Base-by-base conservation (phyloP, 2,113 vertebrate species). In the Paracanthobrama guichenoti region DNA sequence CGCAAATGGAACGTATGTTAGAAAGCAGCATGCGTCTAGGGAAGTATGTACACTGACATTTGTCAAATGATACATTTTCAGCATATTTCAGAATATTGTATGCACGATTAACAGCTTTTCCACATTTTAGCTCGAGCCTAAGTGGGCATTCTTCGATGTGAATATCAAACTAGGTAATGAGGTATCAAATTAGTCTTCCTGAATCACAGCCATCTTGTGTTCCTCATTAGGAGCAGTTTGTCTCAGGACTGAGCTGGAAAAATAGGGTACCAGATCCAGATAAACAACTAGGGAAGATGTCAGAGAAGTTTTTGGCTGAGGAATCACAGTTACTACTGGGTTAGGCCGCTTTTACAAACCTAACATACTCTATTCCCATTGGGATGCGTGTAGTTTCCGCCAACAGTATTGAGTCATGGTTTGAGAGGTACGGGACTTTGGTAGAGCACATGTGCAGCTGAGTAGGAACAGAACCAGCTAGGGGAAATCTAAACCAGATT, bases 401-500 rank as follows among this genome's bases (percentile, higher is more conserved):
- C 69, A 73, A 46, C 35, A 39, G 10, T 8, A 5, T 42, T 39
- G 59, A 50, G 20, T 66, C 59, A 55, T 39, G 1, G 8, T 48
- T 48, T 2, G 3, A 48, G 31, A 76, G 74, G 50, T 50, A 57
- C 18, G 11, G 16, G 39, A 74, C 22, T 2, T 13, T 9, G 57
- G 71, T 60, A 2, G 28, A 67, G 74, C 28, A 77, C 28, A 84
- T 59, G 10, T 60, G 59, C 53, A 57, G 60, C 60, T 22, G 60
- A 24, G 22, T 46, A 46, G 57, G 8, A 78, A 78, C 13, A 7
- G 22, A 26, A 62, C 77, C 28, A 59, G 79, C 69, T 12, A 87
- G 64, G 76, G 88, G 81, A 91, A 89, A 93, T 89, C 86, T 71
- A 89, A 92, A 90, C 85, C 92, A 93, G 89, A 91, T 76, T 88